Conservation (phyloP, 1,140 invertebrate species). For the Wasmannia auropunctata region DNA sequence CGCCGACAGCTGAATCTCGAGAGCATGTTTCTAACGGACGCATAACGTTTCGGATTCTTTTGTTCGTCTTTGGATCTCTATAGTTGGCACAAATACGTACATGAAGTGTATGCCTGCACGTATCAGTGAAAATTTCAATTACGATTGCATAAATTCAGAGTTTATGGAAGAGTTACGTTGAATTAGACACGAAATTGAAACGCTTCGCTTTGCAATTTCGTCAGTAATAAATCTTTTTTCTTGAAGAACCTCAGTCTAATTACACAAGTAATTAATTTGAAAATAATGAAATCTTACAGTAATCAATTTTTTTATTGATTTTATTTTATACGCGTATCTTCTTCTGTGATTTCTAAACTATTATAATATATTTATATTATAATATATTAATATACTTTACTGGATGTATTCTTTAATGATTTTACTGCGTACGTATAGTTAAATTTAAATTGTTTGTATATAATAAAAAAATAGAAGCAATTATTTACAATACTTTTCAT, state of each 20-base stretch:
- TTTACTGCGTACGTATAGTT: too few relatives aligned
- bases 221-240: background rate
- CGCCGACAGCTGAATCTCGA: constrained; percentile 17
- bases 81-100: background rate
- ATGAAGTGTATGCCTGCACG: background rate
- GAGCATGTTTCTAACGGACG: constrained; percentile 8
- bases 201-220: too few relatives aligned
- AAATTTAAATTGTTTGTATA: background rate
- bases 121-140: constrained; percentile 8
- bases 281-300: background rate
- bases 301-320: background rate
- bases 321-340: background rate
- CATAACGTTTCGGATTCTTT: background rate
- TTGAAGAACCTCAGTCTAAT: background rate
- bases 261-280: background rate
- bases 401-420: background rate
- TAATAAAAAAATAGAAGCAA: background rate
- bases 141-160: background rate
- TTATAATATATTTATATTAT: background rate
- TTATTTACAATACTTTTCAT: background rate
- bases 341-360: background rate
- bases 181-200: background rate
- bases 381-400: too few relatives aligned
- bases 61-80: background rate
- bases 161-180: background rate